phyloP scores from a whole-genome alignment of 2,888 invertebrate genomes.

The Chymomyza fuscimana region DNA sequence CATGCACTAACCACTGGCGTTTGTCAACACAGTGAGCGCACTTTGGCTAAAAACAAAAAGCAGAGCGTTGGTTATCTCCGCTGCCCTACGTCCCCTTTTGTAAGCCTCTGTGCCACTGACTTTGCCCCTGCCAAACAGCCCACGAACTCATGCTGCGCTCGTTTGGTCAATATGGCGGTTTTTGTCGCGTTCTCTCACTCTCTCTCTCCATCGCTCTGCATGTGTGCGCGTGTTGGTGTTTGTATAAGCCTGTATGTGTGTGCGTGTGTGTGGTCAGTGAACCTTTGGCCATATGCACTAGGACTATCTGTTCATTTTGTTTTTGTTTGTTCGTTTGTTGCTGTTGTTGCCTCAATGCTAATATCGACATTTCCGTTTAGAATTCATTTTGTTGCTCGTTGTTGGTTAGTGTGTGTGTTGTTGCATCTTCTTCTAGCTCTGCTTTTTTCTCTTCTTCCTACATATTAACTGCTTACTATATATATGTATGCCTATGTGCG shows the following conservation, averaged over 20 bases:
- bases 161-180: constrained; percentile 66
- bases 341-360: constrained; percentile 53
- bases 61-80: constrained; percentile 1
- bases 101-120: neutral
- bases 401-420: constrained; percentile 38
- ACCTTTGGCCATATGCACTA: constrained; percentile 49
- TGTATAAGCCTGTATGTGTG: neutral
- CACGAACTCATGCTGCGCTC: constrained; percentile 49
- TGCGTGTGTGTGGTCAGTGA: constrained; percentile 61
- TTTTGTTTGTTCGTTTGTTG: constrained; percentile 11
- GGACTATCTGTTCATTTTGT: constrained; percentile 15
- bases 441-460: neutral
- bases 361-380: constrained; percentile 74
- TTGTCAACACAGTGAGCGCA: constrained; percentile 54
- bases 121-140: neutral
- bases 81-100: neutral
- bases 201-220: neutral
- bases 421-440: neutral
- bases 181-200: constrained; percentile 36
- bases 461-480: neutral
- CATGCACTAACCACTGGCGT: constrained; percentile 30
- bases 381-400: constrained; percentile 66
- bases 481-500: no score
- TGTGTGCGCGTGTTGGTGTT: neutral
- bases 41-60: constrained; percentile 68